Base-by-base conservation (phyloP, 2,113 vertebrate genomes). In the Nannobrachium achirus region DNA sequence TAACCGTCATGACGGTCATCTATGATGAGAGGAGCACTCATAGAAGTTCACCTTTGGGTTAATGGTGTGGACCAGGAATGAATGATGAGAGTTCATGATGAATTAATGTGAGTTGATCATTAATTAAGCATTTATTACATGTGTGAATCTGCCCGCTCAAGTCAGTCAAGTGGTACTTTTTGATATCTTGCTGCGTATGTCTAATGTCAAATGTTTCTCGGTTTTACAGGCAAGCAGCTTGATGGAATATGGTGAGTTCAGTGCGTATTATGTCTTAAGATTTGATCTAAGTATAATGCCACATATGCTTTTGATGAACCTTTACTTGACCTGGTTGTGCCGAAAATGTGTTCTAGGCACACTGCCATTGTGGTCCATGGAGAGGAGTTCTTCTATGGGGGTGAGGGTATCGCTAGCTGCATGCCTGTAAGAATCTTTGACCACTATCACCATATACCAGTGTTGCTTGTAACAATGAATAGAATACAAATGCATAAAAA, bases 211-310 rank as follows among this genome's bases (percentile, higher is more conserved):
- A 14, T 38, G 10, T 79, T 81, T 86, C 9, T 25, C 83, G 66
- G 86, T 58, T 75, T 82, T 53, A 73, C 92, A 97, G 97, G 97
- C 64, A 98, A 95, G 86, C 95, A 97, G 64, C 92, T 98, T 64
- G 97, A 99, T 87, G 97, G 97, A 75, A 95, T 99, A 89, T 99
- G 97, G 97, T 99, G 89, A 95, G 95, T 94, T 44, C 41, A 63
- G 9, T n/a, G n/a, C n/a, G n/a, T 13, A 69, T 4, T 51, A 2
- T 55, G 10, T 56, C 38, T 8, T 33, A 46, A 6, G 8, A 44
- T 67, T 1, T 56, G 10, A 41, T 61, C 20, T 33, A 20, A 6
- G 33, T 42, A 13, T 19, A 19, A 20, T 56, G 19, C 44, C 9
- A 45, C 19, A 10, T 7, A 33, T 49, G 5, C 33, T 65, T 52